Base-by-base conservation (phyloP, 2,888 invertebrate genomes). In the Prosopocoilus inquinatus region DNA sequence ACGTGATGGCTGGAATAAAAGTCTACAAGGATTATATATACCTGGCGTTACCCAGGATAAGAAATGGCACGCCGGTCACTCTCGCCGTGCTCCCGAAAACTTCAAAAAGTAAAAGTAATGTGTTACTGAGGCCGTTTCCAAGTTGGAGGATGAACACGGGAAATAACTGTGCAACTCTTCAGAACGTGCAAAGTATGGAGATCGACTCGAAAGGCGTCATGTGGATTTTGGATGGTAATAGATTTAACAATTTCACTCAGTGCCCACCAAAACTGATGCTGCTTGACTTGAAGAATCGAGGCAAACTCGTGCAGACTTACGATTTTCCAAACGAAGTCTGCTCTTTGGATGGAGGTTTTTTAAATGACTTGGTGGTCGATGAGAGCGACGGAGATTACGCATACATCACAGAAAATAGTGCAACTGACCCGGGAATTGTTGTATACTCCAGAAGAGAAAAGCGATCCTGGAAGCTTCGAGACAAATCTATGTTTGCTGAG, bases 101-200 rank as follows among this genome's bases (percentile, higher is more conserved):
- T 16, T 45, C 53, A n/a, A 58, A 60, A 66, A 77, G 73, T 65
- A 80, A 80, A 64, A 80, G 84, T 58, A 57, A 57, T 20, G 82
- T 82, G 28, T 77, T 81, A 54, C 71, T 89, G 36, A 80, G 80
- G 46, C 86, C 89, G 3, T 90, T 84, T 74, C 90, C 90, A 56
- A 84, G 79, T 65, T 89, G 89, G 89, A 79, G 78, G 8, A 81
- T 82, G 75, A 88, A 89, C 70, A 76, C 45, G 4, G 53, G 61
- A 34, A 52, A 36, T 80, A 86, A 38, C 57, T 90, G 90, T 73
- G 73, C 75, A 5, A 83, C 86, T 2, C 78, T 90, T 48, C 90
- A 90, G 70, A 87, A 85, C 66, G 87, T 90, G 12, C 87, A 88
- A 71, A 85, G 85, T 60, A 80, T 89, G 72, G 90, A 90, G 70